These are phyloP conservation scores for Lathamus discolor DNA, from an alignment of 2,113 vertebrate species.

Conservation along the genomic window DNA sequence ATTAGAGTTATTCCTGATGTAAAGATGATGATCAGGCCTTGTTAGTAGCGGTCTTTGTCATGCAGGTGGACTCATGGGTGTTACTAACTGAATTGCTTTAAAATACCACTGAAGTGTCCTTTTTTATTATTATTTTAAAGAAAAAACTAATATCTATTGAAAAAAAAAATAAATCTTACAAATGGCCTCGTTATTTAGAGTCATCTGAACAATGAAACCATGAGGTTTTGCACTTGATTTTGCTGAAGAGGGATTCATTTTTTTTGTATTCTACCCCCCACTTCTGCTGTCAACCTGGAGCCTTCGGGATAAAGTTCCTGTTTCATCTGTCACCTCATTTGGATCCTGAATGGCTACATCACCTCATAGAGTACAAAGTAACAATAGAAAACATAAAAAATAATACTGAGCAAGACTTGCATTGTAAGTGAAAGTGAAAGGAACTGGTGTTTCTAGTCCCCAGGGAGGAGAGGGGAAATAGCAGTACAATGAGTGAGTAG, in stretches of 20 bases:
- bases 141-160: background rate
- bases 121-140: background rate
- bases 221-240: background rate
- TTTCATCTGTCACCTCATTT: constrained; percentile 12
- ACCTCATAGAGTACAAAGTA: background rate
- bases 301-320: background rate
- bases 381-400: background rate
- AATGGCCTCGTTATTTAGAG: background rate
- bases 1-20: background rate
- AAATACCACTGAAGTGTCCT: background rate
- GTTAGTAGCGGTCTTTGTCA: background rate
- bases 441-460: background rate
- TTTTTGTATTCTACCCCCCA: background rate
- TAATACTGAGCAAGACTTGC: background rate
- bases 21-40: background rate
- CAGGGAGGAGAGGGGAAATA: constrained; percentile 10
- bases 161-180: background rate
- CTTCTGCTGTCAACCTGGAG: background rate
- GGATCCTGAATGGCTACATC: background rate
- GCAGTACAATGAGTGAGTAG: background rate
- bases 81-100: background rate
- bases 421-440: constrained; percentile 49
- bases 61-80: background rate
- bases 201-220: background rate
- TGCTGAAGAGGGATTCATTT: background rate